A percentile compares a stretch with the other conserved stretches of the same genome.
These are phyloP conservation scores for Sebastes diaconus DNA, from an alignment of 2,797 vertebrate genomes.

Conservation along the genomic window DNA sequence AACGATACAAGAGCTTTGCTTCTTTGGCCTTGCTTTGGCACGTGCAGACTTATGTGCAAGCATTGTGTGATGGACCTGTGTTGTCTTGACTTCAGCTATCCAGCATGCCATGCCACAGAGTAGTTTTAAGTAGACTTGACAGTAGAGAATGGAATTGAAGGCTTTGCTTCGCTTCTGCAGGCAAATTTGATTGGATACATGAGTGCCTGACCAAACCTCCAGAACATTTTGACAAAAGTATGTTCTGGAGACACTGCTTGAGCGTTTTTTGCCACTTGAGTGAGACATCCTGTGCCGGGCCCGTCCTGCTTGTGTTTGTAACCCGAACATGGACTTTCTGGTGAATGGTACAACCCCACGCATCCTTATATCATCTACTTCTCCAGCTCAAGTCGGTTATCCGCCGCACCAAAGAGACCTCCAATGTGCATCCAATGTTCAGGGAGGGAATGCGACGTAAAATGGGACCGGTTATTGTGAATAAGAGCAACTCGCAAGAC, in stretches of 20 bases:
- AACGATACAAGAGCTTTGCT: not conserved
- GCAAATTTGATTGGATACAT: not conserved
- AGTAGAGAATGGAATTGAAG: constrained; percentile 24
- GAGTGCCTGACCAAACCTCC: not conserved
- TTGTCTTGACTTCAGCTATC: constrained; percentile 12
- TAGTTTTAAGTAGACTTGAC: constrained; percentile 2
- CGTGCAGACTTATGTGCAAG: constrained; percentile 30
- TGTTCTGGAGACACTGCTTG: constrained; percentile 12
- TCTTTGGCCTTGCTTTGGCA: constrained; percentile 47
- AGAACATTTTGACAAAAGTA: constrained; percentile 15
- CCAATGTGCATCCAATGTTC: constrained; percentile 94
- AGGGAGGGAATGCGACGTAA: constrained; percentile 89
- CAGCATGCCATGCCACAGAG: constrained; percentile 45
- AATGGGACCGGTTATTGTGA: constrained; percentile 90
- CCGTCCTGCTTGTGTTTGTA: constrained; percentile 34
- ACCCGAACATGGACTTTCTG: constrained; percentile 26
- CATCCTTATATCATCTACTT: constrained; percentile 60
- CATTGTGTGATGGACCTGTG: constrained; percentile 37
- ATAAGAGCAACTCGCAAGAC: constrained; percentile 93
- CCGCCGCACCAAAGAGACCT: constrained; percentile 93
- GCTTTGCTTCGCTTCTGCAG: constrained; percentile 16
- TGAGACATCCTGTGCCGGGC: constrained; percentile 10
- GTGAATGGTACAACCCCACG: constrained; percentile 37
- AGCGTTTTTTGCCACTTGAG: constrained; percentile 32
- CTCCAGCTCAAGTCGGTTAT: constrained; percentile 96